A percentile compares a stretch with the other conserved stretches of the same genome.
These are phyloP conservation scores for Spinus pinus DNA, from an alignment of 2,797 vertebrate species.

Conservation along the genomic window DNA sequence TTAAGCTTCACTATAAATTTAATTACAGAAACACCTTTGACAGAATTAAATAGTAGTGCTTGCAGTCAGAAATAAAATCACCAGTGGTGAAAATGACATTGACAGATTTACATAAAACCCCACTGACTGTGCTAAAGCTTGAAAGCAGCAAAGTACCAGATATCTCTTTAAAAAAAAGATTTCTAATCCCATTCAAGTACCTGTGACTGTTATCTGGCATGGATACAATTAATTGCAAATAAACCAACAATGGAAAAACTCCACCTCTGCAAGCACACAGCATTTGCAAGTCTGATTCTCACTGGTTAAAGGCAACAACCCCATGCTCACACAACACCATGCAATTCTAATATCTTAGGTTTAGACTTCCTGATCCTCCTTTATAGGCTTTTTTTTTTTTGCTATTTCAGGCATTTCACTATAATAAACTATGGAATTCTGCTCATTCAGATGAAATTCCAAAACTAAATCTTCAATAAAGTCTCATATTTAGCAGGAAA, in stretches of 20 bases:
- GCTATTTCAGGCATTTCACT: conserved; percentile 55
- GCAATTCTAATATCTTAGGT: not conserved
- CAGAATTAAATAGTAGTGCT: not conserved
- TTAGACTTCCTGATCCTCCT: not conserved
- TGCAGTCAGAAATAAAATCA: conserved; percentile 20
- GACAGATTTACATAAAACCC: not conserved
- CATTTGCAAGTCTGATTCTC: not conserved
- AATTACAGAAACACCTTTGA: conserved; percentile 33
- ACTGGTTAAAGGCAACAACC: not conserved
- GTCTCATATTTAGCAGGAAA: conserved; percentile 11
- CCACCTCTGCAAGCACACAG: not conserved
- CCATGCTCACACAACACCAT: not conserved
- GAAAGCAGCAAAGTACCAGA: not conserved
- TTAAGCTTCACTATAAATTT: conserved; percentile 30
- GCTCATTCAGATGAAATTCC: conserved; percentile 14
- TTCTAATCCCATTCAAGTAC: not conserved
- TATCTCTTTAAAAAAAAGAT: not conserved
- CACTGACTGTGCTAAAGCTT: not conserved
- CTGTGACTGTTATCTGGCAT: not conserved
- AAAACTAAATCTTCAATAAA: conserved; percentile 38
- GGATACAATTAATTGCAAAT: not conserved
- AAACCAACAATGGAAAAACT: not conserved
- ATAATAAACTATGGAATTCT: conserved; percentile 55
- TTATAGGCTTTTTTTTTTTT: not conserved
- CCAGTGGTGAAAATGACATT: not conserved